Base-by-base conservation (phyloP, 2,113 vertebrate species). In the Dendrocopos noguchii region DNA sequence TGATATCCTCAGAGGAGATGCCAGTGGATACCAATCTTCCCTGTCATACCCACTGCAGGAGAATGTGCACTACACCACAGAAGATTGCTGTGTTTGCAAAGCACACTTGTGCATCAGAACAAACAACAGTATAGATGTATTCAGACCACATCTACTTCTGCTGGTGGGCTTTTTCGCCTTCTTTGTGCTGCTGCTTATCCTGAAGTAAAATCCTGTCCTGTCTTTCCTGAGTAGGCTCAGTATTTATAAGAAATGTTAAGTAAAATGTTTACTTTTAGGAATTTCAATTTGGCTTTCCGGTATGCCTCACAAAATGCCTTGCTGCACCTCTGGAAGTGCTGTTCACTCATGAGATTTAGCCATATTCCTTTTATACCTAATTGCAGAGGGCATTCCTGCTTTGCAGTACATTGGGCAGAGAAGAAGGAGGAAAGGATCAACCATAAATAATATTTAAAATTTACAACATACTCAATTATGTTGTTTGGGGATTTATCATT, bases 401-500 rank as follows among this genome's bases (percentile, higher is more conserved):
- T 76, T 88, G 67, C 6, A 15, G 36, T 57, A n/a, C 47, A 8
- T 0, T 31, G 10, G 21, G 8, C 7, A 90, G 33, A 77, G 15
- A 83, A 84, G 33, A 29, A 70, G 13, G 28, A 93, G 15, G 21
- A 85, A 85, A 90, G 15, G 12, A 66, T 78, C 25, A 65, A 84
- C 21, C 16, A 53, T 46, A 80, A 83, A 87, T 85, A 77, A 27
- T 31, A 68, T 75, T 80, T 86, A 2, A 81, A 86, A 77, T 65
- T 46, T 83, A 46, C 53, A 74, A 36, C 10, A 61, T 61, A 78
- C 68, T 92, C 21, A 85, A 78, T 95, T 83, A 72, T 65, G 7
- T 61, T 96, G 57, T 47, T 75, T 22, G 36, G 57, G 66, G 47
- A 90, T 90, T 93, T 94, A 57, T 73, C 22, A 65, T 94, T 91